phyloP scores from a whole-genome alignment of 2,888 invertebrate genomes.

The Carterocephalus palaemon region DNA sequence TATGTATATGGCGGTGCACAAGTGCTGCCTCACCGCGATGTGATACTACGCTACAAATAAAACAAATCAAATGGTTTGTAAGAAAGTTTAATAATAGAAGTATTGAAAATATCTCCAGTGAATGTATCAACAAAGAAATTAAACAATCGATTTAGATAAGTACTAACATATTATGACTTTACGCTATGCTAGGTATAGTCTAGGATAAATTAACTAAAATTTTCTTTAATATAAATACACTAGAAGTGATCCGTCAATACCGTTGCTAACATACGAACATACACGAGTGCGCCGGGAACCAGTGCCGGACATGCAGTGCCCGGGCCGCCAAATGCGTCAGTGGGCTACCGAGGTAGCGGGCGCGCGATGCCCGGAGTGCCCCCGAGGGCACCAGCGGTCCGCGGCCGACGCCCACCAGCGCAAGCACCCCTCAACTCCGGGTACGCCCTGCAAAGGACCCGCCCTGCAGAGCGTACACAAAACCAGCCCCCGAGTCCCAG shows the following conservation, averaged over 20 bases:
- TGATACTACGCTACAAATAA: no score
- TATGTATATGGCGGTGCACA: no score
- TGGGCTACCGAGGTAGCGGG: slow-evolving; percentile 4
- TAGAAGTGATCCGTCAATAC: slow-evolving; percentile 59
- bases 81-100: slow-evolving; percentile 78
- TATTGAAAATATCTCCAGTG: slow-evolving; percentile 78
- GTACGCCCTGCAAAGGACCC: slow-evolving; percentile 5
- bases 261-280: slow-evolving; percentile 61
- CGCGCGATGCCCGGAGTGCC: background rate
- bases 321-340: slow-evolving; percentile 24
- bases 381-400: background rate
- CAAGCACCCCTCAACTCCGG: background rate
- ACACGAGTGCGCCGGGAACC: slow-evolving; percentile 56
- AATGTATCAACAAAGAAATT: slow-evolving; percentile 71
- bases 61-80: slow-evolving; percentile 59
- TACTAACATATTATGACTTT: slow-evolving; percentile 76
- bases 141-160: slow-evolving; percentile 78
- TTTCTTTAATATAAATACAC: slow-evolving; percentile 75
- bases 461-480: slow-evolving; percentile 4
- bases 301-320: slow-evolving; percentile 42
- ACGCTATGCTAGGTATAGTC: slow-evolving; percentile 75
- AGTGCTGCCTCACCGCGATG: no score
- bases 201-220: slow-evolving; percentile 76
- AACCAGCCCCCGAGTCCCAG: no score
- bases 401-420: background rate